Evolutionary conservation across 2,113 vertebrate genomes (phyloP).

Genomic region (Manacus vitellinus): DNA sequence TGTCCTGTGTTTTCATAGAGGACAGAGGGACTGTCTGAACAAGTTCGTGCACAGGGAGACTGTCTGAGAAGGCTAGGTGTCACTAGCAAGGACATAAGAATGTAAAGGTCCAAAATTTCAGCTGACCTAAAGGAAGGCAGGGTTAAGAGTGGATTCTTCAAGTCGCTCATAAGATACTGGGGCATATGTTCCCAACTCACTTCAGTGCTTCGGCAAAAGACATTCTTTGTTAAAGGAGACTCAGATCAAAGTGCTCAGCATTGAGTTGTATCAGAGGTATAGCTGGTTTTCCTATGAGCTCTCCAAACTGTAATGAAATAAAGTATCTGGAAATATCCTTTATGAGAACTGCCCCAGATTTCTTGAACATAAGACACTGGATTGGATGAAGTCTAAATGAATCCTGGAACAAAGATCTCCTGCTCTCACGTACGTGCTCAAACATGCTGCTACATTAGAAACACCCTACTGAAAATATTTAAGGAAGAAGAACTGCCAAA

Average conservation of each 20-base stretch:
- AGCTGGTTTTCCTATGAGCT: neutral
- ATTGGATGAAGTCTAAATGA: neutral
- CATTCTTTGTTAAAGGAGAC: neutral
- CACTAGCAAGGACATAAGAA: neutral
- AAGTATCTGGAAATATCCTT: neutral
- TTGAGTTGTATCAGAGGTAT: neutral
- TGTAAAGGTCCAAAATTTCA: neutral
- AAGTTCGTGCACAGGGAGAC: neutral
- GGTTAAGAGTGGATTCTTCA: neutral
- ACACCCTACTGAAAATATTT: neutral
- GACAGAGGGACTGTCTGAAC: conserved; percentile 47
- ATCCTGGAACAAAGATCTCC: neutral
- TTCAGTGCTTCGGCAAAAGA: neutral
- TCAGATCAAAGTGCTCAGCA: neutral
- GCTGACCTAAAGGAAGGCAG: neutral
- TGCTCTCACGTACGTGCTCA: neutral
- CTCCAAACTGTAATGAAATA: neutral
- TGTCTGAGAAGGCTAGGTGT: neutral
- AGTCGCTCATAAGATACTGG: neutral
- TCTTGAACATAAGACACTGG: neutral
- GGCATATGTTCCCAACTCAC: neutral
- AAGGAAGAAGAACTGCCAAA: neutral
- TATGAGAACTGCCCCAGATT: neutral
- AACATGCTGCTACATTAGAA: neutral
- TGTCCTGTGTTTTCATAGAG: conserved; percentile 72